Conservation (phyloP, 2,888 invertebrate genomes). For the Campopleginae sp. region DNA sequence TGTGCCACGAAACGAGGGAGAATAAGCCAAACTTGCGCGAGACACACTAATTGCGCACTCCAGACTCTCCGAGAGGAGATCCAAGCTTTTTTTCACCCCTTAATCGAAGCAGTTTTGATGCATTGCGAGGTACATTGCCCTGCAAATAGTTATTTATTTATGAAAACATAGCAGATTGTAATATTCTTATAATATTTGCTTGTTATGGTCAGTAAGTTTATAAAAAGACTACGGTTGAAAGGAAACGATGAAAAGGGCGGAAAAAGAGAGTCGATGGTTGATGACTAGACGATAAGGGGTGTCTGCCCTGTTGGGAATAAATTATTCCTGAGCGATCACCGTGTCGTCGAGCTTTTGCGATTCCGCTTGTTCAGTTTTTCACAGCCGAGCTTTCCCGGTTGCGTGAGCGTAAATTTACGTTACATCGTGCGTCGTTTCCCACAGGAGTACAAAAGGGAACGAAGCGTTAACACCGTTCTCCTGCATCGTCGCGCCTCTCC, state of each 20-base stretch:
- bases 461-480: conserved; percentile 53
- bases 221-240: background rate
- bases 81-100: conserved; percentile 61
- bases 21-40: conserved; percentile 73
- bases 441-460: conserved; percentile 44
- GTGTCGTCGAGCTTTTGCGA: conserved; percentile 51
- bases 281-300: conserved; percentile 51
- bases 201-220: conserved; percentile 19
- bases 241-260: background rate
- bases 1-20: conserved; percentile 51
- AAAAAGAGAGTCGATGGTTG: conserved; percentile 32
- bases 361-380: conserved; percentile 49
- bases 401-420: conserved; percentile 41
- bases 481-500: conserved; percentile 61
- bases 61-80: conserved; percentile 73
- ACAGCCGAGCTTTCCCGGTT: conserved; percentile 36
- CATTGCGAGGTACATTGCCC: conserved; percentile 38
- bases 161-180: background rate
- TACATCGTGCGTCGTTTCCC: conserved; percentile 51
- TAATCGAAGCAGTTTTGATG: conserved; percentile 65
- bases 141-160: background rate
- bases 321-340: conserved; percentile 54
- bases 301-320: conserved; percentile 48
- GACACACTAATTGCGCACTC: conserved; percentile 80
- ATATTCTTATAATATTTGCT: background rate